Conservation (phyloP, 2,888 invertebrate species). For the Nomada goodeniana region DNA sequence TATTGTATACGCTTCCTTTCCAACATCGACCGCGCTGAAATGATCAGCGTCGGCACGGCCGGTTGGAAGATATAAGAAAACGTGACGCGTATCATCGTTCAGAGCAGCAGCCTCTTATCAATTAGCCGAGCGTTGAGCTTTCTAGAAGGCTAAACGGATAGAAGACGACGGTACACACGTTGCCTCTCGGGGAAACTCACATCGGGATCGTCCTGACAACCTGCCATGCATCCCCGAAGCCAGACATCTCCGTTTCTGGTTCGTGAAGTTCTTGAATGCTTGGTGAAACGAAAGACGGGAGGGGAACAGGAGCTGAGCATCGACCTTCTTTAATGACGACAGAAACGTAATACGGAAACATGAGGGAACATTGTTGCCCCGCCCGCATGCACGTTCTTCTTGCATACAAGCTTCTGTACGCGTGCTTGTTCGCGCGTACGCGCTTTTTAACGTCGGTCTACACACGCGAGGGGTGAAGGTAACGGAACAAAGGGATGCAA, state of each 20-base stretch:
- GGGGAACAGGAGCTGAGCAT: neutral
- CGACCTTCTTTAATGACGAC: slow-evolving; percentile 41
- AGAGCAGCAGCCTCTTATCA: slow-evolving; percentile 20
- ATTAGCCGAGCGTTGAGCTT: slow-evolving; percentile 26
- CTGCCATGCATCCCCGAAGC: slow-evolving; percentile 9
- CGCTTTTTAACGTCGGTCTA: slow-evolving; percentile 44
- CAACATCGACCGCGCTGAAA: too few species aligned
- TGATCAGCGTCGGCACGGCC: neutral
- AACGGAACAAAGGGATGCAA: slow-evolving; percentile 23
- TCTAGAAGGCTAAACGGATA: slow-evolving; percentile 11
- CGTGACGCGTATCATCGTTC: slow-evolving; percentile 32
- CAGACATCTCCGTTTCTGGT: slow-evolving; percentile 8
- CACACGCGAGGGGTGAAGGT: slow-evolving; percentile 22
- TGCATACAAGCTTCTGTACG: neutral
- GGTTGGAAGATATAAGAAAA: slow-evolving; percentile 21
- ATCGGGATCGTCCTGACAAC: slow-evolving; percentile 7
- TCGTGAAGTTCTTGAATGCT: neutral
- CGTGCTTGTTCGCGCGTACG: slow-evolving; percentile 18
- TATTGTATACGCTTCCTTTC: too few species aligned
- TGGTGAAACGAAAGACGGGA: slow-evolving; percentile 45
- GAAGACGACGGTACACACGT: neutral
- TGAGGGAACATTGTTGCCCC: slow-evolving; percentile 62
- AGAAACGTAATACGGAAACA: slow-evolving; percentile 72
- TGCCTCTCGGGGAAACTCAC: neutral
- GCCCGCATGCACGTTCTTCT: slow-evolving; percentile 60